Conservation (phyloP, 2,797 vertebrate genomes). For the Brachyrhaphis roseni region DNA sequence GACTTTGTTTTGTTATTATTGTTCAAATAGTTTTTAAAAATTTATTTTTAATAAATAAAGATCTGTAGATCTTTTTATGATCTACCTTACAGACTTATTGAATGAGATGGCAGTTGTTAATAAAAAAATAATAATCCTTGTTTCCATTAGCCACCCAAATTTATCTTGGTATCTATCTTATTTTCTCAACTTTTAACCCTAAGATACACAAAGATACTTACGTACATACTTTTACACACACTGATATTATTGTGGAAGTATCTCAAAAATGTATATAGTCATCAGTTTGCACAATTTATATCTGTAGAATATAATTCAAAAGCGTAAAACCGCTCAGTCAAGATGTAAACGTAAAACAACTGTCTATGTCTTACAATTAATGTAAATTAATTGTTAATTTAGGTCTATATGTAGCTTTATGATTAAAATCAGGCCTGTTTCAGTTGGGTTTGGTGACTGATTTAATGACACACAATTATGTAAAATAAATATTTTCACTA, state of each 20-base stretch:
- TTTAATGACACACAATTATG: background rate
- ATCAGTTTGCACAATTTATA: background rate
- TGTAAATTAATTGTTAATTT: background rate
- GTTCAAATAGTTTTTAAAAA: background rate
- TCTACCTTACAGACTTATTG: background rate
- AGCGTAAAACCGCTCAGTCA: background rate
- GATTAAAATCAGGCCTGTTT: background rate
- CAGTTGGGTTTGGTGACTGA: background rate
- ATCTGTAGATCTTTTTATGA: background rate
- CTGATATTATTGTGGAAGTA: background rate
- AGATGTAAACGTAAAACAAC: background rate
- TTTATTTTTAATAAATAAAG: background rate
- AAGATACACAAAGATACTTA: background rate
- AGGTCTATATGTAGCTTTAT: background rate
- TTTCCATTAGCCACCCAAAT: background rate
- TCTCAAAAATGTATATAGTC: background rate
- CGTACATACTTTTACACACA: background rate
- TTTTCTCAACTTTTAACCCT: background rate
- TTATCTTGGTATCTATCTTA: background rate
- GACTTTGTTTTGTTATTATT: background rate
- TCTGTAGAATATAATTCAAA: background rate
- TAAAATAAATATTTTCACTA: background rate
- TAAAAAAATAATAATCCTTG: background rate
- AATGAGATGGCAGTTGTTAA: background rate
- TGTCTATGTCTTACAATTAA: background rate